These are phyloP conservation scores for Chironomus tentans DNA, from an alignment of 2,888 invertebrate genomes.

Conservation along the genomic window DNA sequence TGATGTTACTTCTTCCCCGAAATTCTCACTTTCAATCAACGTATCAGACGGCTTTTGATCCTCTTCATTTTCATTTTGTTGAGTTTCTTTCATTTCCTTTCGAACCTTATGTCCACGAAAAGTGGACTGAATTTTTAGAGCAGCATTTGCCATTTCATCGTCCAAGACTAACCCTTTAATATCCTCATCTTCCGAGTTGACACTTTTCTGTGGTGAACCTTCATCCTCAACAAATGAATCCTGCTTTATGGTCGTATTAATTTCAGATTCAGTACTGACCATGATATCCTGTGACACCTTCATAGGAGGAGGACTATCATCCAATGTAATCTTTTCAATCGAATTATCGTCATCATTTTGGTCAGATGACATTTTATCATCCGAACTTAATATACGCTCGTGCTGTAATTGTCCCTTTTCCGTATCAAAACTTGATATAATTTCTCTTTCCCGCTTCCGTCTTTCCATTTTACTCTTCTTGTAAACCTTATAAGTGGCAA, in stretches of 20 bases:
- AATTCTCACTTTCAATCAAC: too few species aligned
- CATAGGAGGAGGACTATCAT: neutral
- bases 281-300: conserved; percentile 12
- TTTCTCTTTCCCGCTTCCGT: conserved; percentile 7
- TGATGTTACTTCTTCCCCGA: too few species aligned
- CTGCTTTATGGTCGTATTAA: conserved; percentile 25
- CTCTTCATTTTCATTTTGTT: neutral
- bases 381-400: too few species aligned
- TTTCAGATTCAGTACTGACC: conserved; percentile 2
- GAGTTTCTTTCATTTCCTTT: conserved; percentile 24
- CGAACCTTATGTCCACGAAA: conserved; percentile 30
- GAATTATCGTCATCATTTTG: neutral
- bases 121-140: conserved; percentile 30
- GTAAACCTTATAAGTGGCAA: conserved; percentile 31
- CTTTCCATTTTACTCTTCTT: conserved; percentile 22
- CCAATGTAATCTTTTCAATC: conserved; percentile 8
- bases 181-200: conserved; percentile 24
- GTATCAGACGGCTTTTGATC: neutral
- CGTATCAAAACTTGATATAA: conserved; percentile 7
- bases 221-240: conserved; percentile 20
- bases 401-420: conserved; percentile 30
- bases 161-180: neutral
- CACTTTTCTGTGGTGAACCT: neutral
- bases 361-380: neutral
- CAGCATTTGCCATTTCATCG: conserved; percentile 28